Evolutionary conservation across 2,797 vertebrate genomes (phyloP).

Genomic region (Lutjanus argentimaculatus): DNA sequence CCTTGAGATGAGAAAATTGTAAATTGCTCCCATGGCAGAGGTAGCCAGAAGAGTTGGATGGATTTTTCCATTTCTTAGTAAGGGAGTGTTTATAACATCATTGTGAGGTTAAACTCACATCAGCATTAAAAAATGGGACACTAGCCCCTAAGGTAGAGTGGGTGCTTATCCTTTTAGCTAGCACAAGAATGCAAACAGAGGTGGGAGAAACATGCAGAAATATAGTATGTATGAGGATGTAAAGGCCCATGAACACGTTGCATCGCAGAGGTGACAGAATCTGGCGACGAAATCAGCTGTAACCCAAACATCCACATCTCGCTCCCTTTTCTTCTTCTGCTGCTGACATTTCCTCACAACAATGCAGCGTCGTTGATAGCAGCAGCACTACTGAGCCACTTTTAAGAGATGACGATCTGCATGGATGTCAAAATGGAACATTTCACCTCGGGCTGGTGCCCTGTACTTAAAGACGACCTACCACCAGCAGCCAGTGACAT

Average conservation of each 20-base stretch:
- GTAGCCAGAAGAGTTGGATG: conserved; percentile 53
- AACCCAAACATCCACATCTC: conserved; percentile 27
- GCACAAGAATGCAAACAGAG: conserved; percentile 25
- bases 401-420: conserved; percentile 49
- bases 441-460: conserved; percentile 70
- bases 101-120: conserved; percentile 73
- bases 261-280: conserved; percentile 17
- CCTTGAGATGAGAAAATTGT: conserved; percentile 65
- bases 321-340: conserved; percentile 3
- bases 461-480: conserved; percentile 56
- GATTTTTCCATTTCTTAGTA: conserved; percentile 49
- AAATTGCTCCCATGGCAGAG: conserved; percentile 77
- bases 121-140: conserved; percentile 64
- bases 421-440: conserved; percentile 73
- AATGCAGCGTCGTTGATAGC: conserved; percentile 42
- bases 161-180: conserved; percentile 23
- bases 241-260: not conserved
- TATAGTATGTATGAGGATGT: not conserved
- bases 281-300: not conserved
- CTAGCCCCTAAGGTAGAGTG: conserved; percentile 43
- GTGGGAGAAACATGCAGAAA: conserved; percentile 1
- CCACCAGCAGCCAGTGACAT: conserved; percentile 52
- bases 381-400: conserved; percentile 25
- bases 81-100: conserved; percentile 69
- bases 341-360: conserved; percentile 51